These are phyloP conservation scores for Motacilla tschutschensis DNA, from an alignment of 2,113 vertebrate genomes.

Conservation along the genomic window DNA sequence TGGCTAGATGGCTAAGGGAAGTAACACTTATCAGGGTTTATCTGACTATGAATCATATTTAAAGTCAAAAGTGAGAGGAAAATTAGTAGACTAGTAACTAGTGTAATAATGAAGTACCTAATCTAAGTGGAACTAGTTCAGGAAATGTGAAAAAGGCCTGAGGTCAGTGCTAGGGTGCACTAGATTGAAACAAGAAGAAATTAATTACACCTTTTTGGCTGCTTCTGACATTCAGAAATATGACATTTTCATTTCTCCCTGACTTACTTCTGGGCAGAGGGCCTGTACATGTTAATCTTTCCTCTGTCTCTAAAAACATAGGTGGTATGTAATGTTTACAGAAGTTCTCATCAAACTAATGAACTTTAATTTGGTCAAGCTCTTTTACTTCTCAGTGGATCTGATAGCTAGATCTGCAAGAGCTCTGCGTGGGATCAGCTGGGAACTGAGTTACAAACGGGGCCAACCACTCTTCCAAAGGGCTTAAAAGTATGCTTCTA, in stretches of 20 bases:
- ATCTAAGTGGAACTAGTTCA: background rate
- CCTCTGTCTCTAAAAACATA: background rate
- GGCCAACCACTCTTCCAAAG: background rate
- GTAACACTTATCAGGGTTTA: slow-evolving; percentile 35
- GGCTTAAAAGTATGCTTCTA: background rate
- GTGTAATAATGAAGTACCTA: background rate
- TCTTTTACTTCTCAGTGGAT: background rate
- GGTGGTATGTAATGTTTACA: background rate
- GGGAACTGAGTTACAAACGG: background rate
- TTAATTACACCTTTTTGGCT: background rate
- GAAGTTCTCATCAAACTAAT: background rate
- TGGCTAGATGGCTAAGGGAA: slow-evolving; percentile 49
- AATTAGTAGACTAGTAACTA: slow-evolving; percentile 22
- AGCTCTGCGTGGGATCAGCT: background rate
- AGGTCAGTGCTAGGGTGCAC: background rate
- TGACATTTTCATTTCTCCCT: background rate
- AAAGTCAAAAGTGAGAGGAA: slow-evolving; percentile 28
- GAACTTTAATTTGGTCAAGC: background rate
- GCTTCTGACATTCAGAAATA: background rate
- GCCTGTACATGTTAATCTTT: background rate
- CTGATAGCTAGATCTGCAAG: background rate
- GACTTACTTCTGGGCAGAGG: background rate
- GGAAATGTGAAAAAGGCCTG: background rate
- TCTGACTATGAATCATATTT: slow-evolving; percentile 37
- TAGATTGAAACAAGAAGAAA: background rate